Conservation (phyloP, 2,797 vertebrate genomes). For the Decapterus maruadsi region DNA sequence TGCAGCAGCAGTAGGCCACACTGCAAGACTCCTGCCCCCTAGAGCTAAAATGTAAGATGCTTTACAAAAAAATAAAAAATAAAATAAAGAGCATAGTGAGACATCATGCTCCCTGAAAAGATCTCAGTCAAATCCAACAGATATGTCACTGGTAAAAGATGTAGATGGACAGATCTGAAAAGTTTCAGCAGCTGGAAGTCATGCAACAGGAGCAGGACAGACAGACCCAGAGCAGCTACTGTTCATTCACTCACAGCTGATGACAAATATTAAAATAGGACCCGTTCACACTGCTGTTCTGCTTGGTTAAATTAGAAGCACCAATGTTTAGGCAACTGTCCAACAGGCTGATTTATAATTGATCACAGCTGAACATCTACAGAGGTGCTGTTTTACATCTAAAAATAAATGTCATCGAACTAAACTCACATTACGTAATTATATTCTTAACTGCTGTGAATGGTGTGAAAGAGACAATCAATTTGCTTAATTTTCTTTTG, state of each 20-base stretch:
- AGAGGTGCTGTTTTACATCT: constrained; percentile 6
- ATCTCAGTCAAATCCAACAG: background rate
- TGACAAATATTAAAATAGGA: background rate
- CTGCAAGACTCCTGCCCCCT: background rate
- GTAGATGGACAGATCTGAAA: background rate
- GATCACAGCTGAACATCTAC: constrained; percentile 61
- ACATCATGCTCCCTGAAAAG: constrained; percentile 1
- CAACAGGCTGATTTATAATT: constrained; percentile 66
- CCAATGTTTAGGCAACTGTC: constrained; percentile 38
- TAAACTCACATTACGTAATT: background rate
- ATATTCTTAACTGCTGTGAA: background rate
- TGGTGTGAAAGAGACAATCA: too few relatives aligned
- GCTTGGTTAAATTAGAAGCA: constrained; percentile 44
- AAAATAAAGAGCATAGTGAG: background rate
- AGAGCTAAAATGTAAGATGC: background rate
- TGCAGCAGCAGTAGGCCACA: background rate
- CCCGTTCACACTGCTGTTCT: constrained; percentile 21
- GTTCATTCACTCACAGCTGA: background rate
- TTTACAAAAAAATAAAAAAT: background rate
- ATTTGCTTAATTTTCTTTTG: too few relatives aligned
- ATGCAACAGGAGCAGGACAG: background rate
- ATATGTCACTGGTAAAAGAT: background rate
- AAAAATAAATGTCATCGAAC: constrained; percentile 14
- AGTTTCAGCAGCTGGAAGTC: background rate
- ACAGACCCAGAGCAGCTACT: background rate